Evolutionary conservation across 2,797 vertebrate species (phyloP).

Genomic region (Etheostoma nigrum): DNA sequence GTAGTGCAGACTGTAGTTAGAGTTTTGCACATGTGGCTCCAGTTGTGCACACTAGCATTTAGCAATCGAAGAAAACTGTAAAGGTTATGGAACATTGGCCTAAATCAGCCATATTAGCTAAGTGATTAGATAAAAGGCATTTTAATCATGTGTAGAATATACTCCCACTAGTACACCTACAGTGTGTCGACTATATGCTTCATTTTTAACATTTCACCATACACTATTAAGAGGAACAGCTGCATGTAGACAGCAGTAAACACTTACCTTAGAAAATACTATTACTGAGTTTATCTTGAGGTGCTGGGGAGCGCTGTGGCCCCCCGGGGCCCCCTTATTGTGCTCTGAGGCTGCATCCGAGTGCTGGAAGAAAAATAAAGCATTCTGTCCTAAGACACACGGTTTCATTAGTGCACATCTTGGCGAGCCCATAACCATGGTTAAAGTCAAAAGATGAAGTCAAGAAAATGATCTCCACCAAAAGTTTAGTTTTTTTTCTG

Average conservation of each 20-base stretch:
- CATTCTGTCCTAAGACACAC: neutral
- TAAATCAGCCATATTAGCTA: neutral
- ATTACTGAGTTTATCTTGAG: neutral
- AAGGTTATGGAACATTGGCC: neutral
- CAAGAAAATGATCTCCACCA: neutral
- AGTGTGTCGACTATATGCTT: neutral
- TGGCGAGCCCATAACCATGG: neutral
- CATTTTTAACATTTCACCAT: neutral
- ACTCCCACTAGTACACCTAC: neutral
- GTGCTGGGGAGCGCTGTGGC: neutral
- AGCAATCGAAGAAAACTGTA: neutral
- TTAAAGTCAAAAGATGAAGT: neutral
- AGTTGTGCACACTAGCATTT: too few species aligned
- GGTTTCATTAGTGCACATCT: neutral
- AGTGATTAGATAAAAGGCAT: too few species aligned
- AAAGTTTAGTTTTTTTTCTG: too few species aligned
- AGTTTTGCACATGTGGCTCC: too few species aligned
- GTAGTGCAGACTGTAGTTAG: too few species aligned
- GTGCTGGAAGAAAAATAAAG: neutral
- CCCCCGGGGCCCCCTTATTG: neutral
- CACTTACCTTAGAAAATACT: neutral
- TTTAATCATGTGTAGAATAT: neutral
- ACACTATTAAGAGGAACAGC: neutral
- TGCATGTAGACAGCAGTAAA: constrained; percentile 1
- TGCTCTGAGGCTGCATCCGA: neutral